Base-by-base conservation (phyloP, 2,888 invertebrate species). In the Mythimna lalbum region DNA sequence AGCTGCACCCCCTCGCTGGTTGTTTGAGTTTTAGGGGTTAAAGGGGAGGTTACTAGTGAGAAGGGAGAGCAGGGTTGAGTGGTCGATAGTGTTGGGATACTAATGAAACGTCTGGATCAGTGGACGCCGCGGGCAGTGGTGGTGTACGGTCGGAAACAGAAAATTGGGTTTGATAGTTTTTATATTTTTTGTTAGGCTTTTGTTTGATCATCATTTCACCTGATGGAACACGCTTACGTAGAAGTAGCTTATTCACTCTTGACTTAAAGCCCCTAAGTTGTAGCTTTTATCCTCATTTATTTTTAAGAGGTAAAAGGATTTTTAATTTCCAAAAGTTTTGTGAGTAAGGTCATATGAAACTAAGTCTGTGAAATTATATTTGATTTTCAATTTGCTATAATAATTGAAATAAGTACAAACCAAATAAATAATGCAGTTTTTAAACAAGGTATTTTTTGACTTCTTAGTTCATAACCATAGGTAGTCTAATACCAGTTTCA, bases 91-190 rank as follows among this genome's bases (percentile, higher is more conserved):
- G 67, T 73, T 69, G 78, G 84, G 82, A 74, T 82, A 76, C 85
- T 87, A 90, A 89, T 90, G 88, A 90, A 90, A 89, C 73, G 88
- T 87, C 86, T 84, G 87, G 87, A 89, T 90, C 90, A 89, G 85
- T 81, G 85, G 80, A 81, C 85, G 90, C 91, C 90, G 82, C 85
- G 78, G 86, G 90, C 88, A 62, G 71, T 63, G 74, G 73, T 65
- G 76, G 55, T 65, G 82, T 82, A 87, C 69, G 76, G 52, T 80
- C 63, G 39, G 10, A 33, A 23, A 65, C 75, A 81, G 27, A 83
- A 79, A 63, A 47, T 17, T 36, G 9, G 27, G 2, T 12, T 33
- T 21, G 5, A 52, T 62, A 52, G 1, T n/a, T 27, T 19, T 2
- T 27, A 4, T 43, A 3, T 36, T 63, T n/a, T 33, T 9, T 14